Evolutionary conservation across 2,113 vertebrate species (phyloP).

Genomic region (Stictonetta naevosa): DNA sequence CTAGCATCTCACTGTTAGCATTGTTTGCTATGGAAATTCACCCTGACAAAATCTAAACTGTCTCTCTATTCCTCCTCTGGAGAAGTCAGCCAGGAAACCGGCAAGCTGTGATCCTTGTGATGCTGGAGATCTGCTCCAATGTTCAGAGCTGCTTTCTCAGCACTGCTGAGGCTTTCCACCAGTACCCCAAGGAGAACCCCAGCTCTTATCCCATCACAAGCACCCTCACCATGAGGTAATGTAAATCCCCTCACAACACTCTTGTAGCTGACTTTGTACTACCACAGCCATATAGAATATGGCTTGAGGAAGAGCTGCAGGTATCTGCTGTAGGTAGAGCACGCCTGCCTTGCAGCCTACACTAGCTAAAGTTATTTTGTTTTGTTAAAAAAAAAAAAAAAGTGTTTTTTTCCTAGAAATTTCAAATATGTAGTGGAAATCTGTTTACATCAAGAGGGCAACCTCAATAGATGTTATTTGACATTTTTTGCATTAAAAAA

Average conservation of each 20-base stretch:
- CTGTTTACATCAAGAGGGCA: neutral
- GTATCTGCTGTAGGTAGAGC: neutral
- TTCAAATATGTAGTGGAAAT: neutral
- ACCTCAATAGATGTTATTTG: neutral
- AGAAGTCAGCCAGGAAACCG: neutral
- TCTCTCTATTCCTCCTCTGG: neutral
- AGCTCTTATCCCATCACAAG: neutral
- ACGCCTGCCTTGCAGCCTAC: neutral
- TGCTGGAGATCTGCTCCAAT: neutral
- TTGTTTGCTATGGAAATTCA: neutral
- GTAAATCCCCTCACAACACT: neutral
- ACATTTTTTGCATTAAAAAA: neutral
- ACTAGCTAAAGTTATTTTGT: neutral
- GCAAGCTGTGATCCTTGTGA: accelerated
- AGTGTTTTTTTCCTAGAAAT: neutral
- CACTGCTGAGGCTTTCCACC: accelerated
- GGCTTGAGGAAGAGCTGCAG: neutral
- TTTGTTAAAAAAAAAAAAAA: too few relatives aligned
- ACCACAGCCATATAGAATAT: neutral
- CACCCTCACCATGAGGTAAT: neutral
- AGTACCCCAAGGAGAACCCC: neutral
- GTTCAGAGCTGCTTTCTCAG: neutral
- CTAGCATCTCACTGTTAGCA: neutral
- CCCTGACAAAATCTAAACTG: neutral
- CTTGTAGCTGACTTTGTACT: neutral